Conservation (phyloP, 37 sponge, comb jelly and placozoan species). For the Amphimedon queenslandica region DNA sequence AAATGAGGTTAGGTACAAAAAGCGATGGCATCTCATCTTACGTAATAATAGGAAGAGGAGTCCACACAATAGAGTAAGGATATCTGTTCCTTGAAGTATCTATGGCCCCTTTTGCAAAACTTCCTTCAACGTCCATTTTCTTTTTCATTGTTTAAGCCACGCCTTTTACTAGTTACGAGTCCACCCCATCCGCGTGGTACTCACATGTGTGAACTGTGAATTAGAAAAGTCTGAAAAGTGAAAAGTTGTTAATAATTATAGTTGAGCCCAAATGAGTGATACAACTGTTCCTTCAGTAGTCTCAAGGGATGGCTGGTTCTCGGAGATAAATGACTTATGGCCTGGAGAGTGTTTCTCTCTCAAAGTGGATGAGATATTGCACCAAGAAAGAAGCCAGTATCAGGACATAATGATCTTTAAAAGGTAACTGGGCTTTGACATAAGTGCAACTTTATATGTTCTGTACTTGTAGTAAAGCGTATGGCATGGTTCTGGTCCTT, state of each 20-base stretch:
- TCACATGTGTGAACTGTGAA: not conserved
- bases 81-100: slow-evolving; percentile 73
- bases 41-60: slow-evolving; percentile 90
- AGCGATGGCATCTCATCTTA: too few species aligned
- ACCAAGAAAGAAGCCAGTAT: slow-evolving; percentile 22
- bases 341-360: slow-evolving; percentile 33
- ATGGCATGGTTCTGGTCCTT: slow-evolving; percentile 76
- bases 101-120: too few species aligned
- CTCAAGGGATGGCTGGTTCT: slow-evolving; percentile 29
- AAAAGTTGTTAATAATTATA: too few species aligned
- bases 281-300: too few species aligned
- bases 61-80: slow-evolving; percentile 98
- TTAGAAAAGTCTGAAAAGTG: too few species aligned
- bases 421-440: slow-evolving; percentile 31
- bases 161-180: too few species aligned
- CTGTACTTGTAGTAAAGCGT: slow-evolving; percentile 47
- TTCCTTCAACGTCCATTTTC: not conserved
- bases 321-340: slow-evolving; percentile 17
- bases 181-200: not conserved
- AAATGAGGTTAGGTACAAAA: too few species aligned
- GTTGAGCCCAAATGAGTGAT: too few species aligned
- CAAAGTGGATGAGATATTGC: slow-evolving; percentile 25
- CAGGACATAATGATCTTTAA: slow-evolving; percentile 42
- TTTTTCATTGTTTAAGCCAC: too few species aligned
- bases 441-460: slow-evolving; percentile 17